phyloP scores from a whole-genome alignment of 2,888 invertebrate species.

The Digitonthophagus gazella region DNA sequence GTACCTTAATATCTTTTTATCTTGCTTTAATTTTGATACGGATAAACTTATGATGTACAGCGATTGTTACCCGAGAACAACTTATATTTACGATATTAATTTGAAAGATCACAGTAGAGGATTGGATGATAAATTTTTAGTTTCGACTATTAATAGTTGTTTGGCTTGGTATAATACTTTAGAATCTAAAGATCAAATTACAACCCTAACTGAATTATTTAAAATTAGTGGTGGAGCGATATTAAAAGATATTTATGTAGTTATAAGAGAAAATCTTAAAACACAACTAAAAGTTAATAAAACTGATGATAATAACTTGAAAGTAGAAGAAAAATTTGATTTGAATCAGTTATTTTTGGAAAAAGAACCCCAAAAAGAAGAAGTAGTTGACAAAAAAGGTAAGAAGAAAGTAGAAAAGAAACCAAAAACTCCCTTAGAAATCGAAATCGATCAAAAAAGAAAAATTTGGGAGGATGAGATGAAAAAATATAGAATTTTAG shows the following conservation, averaged over 20 bases:
- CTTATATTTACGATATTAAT: conserved; percentile 32
- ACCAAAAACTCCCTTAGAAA: conserved; percentile 22
- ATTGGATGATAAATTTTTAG: conserved; percentile 27
- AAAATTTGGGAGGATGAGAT: conserved; percentile 30
- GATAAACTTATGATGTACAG: conserved; percentile 29
- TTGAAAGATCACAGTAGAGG: conserved; percentile 34
- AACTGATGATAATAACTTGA: background rate
- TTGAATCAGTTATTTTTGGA: background rate
- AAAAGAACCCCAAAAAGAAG: background rate
- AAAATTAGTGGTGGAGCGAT: conserved; percentile 27
- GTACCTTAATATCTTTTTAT: conserved; percentile 27
- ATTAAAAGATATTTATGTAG: conserved; percentile 24
- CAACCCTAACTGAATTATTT: conserved; percentile 24
- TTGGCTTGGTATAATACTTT: conserved; percentile 33
- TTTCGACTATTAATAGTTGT: conserved; percentile 23
- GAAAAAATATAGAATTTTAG: conserved; percentile 27
- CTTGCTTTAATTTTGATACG: conserved; percentile 21
- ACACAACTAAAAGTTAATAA: background rate
- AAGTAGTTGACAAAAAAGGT: background rate
- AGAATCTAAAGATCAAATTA: conserved; percentile 28
- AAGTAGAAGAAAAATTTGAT: background rate
- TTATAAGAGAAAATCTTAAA: conserved; percentile 4
- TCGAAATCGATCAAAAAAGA: conserved; percentile 23
- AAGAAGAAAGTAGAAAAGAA: background rate
- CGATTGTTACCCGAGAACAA: conserved; percentile 18